Evolutionary conservation across 1,140 invertebrate species (phyloP).

Genomic region (Xylocopa sonorina): DNA sequence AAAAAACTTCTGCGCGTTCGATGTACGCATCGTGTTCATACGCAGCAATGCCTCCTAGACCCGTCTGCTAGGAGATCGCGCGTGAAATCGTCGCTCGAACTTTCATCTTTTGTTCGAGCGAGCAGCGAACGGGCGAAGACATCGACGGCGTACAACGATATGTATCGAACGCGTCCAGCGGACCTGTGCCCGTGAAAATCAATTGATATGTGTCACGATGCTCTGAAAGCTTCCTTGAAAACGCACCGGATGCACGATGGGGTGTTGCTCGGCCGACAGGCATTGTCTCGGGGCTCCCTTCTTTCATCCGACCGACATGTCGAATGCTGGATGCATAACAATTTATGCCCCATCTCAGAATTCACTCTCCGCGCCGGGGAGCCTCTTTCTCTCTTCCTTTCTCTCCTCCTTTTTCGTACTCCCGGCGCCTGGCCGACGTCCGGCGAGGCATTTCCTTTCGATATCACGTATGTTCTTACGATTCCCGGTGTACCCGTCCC

Average conservation of each 20-base stretch:
- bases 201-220: slow-evolving; percentile 79
- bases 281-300: slow-evolving; percentile 74
- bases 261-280: slow-evolving; percentile 68
- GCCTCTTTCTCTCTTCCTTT: slow-evolving; percentile 55
- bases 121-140: not conserved
- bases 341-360: slow-evolving; percentile 71
- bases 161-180: slow-evolving; percentile 58
- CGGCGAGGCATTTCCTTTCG: slow-evolving; percentile 58
- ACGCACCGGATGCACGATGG: slow-evolving; percentile 76
- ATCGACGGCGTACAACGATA: slow-evolving; percentile 3
- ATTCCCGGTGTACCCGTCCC: slow-evolving; percentile 27
- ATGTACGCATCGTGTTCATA: no score
- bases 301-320: slow-evolving; percentile 79
- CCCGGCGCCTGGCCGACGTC: slow-evolving; percentile 50
- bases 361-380: slow-evolving; percentile 56
- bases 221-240: slow-evolving; percentile 76
- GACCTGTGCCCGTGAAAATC: slow-evolving; percentile 69
- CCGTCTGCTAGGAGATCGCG: no score
- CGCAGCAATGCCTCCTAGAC: no score
- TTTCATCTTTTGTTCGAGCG: slow-evolving; percentile 34
- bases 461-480: slow-evolving; percentile 51
- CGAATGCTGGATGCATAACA: slow-evolving; percentile 76
- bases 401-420: slow-evolving; percentile 41
- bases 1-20: no score
- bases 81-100: slow-evolving; percentile 34